Conservation (phyloP, 2,113 vertebrate species). For the Brachirus orientalis region DNA sequence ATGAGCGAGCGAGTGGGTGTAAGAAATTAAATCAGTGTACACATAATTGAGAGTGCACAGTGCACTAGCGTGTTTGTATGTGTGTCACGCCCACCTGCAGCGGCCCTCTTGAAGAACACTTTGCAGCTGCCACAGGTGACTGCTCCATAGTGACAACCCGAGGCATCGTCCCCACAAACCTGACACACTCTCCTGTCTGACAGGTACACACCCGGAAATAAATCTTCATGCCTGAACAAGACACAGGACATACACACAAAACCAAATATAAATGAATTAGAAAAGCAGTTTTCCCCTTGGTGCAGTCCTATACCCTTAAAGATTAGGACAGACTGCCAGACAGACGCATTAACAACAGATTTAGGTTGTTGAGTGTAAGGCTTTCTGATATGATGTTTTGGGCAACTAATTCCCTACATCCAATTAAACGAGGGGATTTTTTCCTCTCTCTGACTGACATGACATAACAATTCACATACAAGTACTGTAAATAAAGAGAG, state of each 20-base stretch:
- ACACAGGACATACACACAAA: constrained; percentile 11
- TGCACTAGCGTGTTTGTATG: neutral
- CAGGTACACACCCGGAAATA: constrained; percentile 85
- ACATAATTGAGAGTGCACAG: constrained; percentile 4
- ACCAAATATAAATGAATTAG: neutral
- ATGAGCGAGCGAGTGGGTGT: constrained; percentile 56
- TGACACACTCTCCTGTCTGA: constrained; percentile 92
- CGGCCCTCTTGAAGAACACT: constrained; percentile 87
- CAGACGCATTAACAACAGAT: neutral
- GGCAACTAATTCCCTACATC: constrained; percentile 2
- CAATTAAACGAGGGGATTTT: too few species aligned
- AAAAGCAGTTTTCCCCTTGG: too few species aligned
- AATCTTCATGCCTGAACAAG: constrained; percentile 60
- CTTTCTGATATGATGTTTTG: neutral
- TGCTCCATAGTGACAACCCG: constrained; percentile 88
- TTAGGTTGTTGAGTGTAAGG: neutral
- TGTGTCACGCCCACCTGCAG: constrained; percentile 68
- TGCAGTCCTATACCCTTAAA: neutral
- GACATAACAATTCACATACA: neutral
- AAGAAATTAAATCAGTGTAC: constrained; percentile 56
- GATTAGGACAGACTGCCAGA: neutral
- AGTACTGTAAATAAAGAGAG: constrained; percentile 1
- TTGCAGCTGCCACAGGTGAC: constrained; percentile 98
- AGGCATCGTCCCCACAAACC: constrained; percentile 93
- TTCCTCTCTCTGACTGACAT: too few species aligned